phyloP scores from a whole-genome alignment of 2,888 invertebrate genomes.

The Malthinus seriepunctatus region DNA sequence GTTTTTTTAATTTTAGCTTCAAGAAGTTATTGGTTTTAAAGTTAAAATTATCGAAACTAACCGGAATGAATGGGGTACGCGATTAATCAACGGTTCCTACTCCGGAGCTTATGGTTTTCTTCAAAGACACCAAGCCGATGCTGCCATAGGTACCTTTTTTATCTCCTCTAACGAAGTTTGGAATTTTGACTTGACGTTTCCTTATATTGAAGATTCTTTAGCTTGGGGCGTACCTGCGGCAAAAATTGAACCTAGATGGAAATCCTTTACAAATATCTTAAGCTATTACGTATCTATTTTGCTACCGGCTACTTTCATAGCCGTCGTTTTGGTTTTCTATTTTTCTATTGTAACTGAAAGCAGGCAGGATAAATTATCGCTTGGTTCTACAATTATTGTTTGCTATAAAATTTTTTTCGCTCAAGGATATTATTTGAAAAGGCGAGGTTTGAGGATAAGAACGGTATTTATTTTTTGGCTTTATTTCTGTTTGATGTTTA shows the following conservation, averaged over 20 bases:
- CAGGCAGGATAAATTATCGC: too few species aligned
- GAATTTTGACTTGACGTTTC: conserved; percentile 18
- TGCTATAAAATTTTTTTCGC: too few species aligned
- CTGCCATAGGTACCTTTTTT: conserved; percentile 13
- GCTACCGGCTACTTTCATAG: too few species aligned
- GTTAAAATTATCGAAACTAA: neutral
- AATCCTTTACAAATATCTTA: conserved; percentile 9
- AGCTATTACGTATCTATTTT: neutral
- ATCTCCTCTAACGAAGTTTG: neutral
- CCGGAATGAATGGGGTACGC: neutral
- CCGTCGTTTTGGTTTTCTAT: too few species aligned
- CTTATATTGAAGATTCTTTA: conserved; percentile 18
- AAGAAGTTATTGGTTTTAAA: neutral
- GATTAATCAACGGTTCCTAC: conserved; percentile 6
- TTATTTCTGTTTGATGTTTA: neutral
- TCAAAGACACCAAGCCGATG: conserved; percentile 7
- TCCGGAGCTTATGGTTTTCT: conserved; percentile 5
- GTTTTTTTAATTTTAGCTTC: conserved; percentile 2
- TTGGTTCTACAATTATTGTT: too few species aligned
- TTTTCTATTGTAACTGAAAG: too few species aligned
- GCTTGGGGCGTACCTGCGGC: conserved; percentile 17
- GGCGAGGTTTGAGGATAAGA: neutral
- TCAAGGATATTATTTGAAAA: too few species aligned
- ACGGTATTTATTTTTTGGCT: neutral
- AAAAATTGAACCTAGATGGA: conserved; percentile 8